Evolutionary conservation across 2,888 invertebrate species (phyloP), one percentile per base, ranked within the genome.

Genomic region (Trissoscelio sp.): DNA sequence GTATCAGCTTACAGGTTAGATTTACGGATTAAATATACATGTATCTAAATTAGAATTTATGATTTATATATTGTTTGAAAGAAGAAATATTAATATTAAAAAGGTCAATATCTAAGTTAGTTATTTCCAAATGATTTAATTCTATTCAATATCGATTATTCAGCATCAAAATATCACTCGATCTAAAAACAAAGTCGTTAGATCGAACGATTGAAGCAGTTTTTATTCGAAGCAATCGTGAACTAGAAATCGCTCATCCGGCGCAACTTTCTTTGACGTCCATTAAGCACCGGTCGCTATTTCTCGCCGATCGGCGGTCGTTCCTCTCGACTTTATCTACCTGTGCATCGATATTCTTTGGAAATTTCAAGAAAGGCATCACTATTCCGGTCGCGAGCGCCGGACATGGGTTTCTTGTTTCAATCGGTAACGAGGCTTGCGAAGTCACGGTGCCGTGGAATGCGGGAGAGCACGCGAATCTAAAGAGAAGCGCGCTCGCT

Each of bases 341-440:
- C 66, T 51, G 46, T 53, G 57, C 83, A 55, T 55, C 31, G 31
- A 79, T 83, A 83, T 84, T 79, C 82, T 48, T 31, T 57, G 60
- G 58, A 83, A 84, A 81, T 77, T 80, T 72, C 81, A 64, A 75
- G 81, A 80, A 83, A 84, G 78, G 73, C 74, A 79, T 81, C 73
- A 53, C 78, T 79, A 83, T 85, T 82, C 82, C 78, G 74, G 62
- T 84, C 75, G 75, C 82, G 75, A 86, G 83, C 83, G 83, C 86
- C 86, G 84, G 84, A 83, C 85, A 83, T 79, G 83, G 82, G 69
- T 82, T 83, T 85, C 86, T 85, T 82, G 83, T 85, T 83, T 83
- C 81, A 60, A 83, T 83, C 82, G 83, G 85, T 86, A 87, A 85
- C 87, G 84, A 87, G 86, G 83, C 83, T 84, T 74, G 83, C 79